Conservation (phyloP, 2,888 invertebrate species). For the Podabrus alpinus region DNA sequence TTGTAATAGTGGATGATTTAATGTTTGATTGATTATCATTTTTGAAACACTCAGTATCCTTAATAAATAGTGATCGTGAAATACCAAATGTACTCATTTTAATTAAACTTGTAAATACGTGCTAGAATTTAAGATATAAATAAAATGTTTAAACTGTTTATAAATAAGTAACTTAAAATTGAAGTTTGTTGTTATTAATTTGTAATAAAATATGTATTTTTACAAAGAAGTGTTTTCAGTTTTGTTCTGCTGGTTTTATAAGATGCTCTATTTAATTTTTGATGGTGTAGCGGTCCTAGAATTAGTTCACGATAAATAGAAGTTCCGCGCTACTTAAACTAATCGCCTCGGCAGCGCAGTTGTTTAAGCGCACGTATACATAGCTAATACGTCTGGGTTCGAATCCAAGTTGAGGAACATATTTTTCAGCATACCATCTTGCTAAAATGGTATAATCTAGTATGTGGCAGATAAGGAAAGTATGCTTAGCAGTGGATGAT, state of each 20-base stretch:
- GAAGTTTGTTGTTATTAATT: not conserved
- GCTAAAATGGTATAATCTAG: too few relatives aligned
- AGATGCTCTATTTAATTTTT: too few relatives aligned
- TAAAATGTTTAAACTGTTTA: not conserved
- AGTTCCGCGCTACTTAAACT: too few relatives aligned
- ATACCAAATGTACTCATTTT: conserved; percentile 3
- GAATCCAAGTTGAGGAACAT: too few relatives aligned
- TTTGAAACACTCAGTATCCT: not conserved
- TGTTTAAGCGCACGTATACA: too few relatives aligned
- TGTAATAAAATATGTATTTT: not conserved
- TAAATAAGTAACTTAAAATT: not conserved
- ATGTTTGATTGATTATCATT: not conserved
- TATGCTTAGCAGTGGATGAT: too few relatives aligned
- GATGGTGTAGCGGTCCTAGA: too few relatives aligned
- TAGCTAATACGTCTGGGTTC: too few relatives aligned
- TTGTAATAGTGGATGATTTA: not conserved
- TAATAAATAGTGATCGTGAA: not conserved
- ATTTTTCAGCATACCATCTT: too few relatives aligned
- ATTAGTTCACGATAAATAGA: too few relatives aligned
- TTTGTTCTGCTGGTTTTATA: not conserved
- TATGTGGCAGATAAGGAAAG: too few relatives aligned
- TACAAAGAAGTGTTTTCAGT: not conserved
- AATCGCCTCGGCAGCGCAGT: too few relatives aligned
- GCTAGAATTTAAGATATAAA: not conserved
- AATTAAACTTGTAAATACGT: not conserved